These are phyloP conservation scores for Phengaris arion DNA, from an alignment of 2,888 invertebrate genomes.

Conservation along the genomic window DNA sequence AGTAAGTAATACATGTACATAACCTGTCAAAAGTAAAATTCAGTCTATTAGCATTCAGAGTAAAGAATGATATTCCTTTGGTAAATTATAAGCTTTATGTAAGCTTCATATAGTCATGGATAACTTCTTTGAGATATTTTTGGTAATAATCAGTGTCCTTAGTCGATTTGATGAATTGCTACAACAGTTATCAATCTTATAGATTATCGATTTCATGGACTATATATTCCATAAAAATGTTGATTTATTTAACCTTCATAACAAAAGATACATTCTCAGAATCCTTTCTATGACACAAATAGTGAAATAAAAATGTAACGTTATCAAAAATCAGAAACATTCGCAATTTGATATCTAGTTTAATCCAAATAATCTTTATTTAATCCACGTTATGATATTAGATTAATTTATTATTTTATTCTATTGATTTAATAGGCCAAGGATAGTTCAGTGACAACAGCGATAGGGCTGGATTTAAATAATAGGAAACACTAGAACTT, in stretches of 20 bases:
- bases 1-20: conserved; percentile 97
- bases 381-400: neutral
- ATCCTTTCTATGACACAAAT: neutral
- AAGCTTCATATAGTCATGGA: no score
- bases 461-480: neutral
- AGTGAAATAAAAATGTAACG: neutral
- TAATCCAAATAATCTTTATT: conserved; percentile 1
- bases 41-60: neutral
- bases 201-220: no score
- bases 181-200: no score
- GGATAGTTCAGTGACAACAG: neutral
- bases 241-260: neutral
- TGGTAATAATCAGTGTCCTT: no score
- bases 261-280: neutral
- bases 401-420: neutral
- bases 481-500: conserved; percentile 14
- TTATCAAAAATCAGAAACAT: neutral
- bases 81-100: no score
- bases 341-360: neutral
- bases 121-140: no score
- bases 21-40: conserved; percentile 63
- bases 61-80: no score
- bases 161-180: no score
- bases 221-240: no score
- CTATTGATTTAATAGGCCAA: conserved; percentile 4